Base-by-base conservation (phyloP, 2,797 vertebrate genomes). In the Aphelocoma californica region DNA sequence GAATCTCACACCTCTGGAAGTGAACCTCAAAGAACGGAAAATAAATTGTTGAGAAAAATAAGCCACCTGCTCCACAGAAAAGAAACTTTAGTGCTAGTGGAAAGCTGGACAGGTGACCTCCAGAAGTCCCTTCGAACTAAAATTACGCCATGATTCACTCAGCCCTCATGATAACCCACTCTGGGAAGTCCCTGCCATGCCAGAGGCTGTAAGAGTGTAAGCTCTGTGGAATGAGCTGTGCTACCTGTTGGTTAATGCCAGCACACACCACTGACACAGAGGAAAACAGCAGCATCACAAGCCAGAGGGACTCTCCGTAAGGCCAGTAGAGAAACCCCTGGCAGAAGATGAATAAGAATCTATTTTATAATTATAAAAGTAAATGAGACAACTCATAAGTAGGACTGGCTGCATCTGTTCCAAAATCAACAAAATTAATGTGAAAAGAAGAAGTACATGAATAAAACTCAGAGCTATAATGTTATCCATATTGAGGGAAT, bases 101-200 rank as follows among this genome's bases (percentile, higher is more conserved):
- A 70, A 83, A 42, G 10, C 44, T 54, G 60, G 56, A 77, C 28
- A 66, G 10, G 26, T 44, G n/a, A 40, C 10, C 36, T 72, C 64
- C 40, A 88, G 48, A 65, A 20, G 21, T 73, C 4, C 23, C 29
- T 86, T 73, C 9, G 50, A 69, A 65, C 29, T 1, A 17, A 56
- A 87, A 64, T 51, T 31, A 9, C 0, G 0, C 42, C 0, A 0
- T 44, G 38, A 32, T 88, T 70, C 38, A n/a, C 71, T 66, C 21
- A 80, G 29, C 25, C 8, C 18, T 50, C 47, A 25, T 57, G 56
- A 25, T 34, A 57, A 25, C 10, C 42, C 16, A 29, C 29, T 16
- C 14, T 31, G 71, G 57, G 21, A 25, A 32, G 16, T 8, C 31
- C 14, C 14, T 36, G 54, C n/a, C 31, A 50, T 64, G 66, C 20